Conservation (phyloP, 2,888 invertebrate species). For the Hemaris fuciformis region DNA sequence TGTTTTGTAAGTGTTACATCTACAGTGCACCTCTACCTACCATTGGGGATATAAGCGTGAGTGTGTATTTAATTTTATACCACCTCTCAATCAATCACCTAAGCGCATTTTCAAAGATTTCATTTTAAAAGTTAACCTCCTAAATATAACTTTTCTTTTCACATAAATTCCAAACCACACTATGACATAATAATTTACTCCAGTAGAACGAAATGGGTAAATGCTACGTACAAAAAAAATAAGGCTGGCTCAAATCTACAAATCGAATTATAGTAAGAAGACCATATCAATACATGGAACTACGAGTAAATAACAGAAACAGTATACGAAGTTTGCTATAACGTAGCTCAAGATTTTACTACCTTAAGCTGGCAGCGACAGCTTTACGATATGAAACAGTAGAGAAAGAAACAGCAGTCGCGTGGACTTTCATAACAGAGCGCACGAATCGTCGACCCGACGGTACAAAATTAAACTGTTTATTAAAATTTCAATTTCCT, state of each 20-base stretch:
- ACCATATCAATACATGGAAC: too few relatives aligned
- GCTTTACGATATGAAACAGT: constrained; percentile 54
- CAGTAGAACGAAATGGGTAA: not conserved
- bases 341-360: constrained; percentile 42
- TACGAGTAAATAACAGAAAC: not conserved
- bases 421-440: constrained; percentile 34
- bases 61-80: too few relatives aligned
- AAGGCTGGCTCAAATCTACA: too few relatives aligned
- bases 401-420: constrained; percentile 39
- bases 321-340: not conserved
- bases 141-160: not conserved
- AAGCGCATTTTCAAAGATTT: too few relatives aligned
- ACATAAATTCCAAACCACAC: not conserved
- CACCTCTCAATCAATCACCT: too few relatives aligned
- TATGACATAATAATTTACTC: not conserved
- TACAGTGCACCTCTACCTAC: too few relatives aligned
- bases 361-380: constrained; percentile 46
- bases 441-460: constrained; percentile 29
- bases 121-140: too few relatives aligned
- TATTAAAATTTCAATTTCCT: constrained; percentile 49
- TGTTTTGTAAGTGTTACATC: too few relatives aligned
- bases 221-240: too few relatives aligned
- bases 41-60: too few relatives aligned
- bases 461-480: constrained; percentile 36
- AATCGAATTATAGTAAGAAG: too few relatives aligned